These are phyloP conservation scores for Caradrina clavipalpis DNA, from an alignment of 2,888 invertebrate genomes.

Conservation along the genomic window DNA sequence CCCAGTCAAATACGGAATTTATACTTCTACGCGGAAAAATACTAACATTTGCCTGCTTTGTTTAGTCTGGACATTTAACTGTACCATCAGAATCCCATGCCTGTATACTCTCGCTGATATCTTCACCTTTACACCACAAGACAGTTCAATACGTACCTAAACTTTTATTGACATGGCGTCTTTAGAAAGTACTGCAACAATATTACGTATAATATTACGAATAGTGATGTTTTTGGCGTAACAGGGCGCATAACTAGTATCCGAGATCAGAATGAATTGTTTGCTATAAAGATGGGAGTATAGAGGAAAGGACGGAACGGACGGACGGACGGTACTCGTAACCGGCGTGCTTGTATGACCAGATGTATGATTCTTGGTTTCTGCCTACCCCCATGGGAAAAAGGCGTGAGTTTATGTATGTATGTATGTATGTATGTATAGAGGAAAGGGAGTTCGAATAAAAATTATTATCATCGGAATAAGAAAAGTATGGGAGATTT, in stretches of 20 bases:
- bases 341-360: no score
- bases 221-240: slow-evolving; percentile 25
- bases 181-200: slow-evolving; percentile 35
- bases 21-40: background rate
- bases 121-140: background rate
- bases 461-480: slow-evolving; percentile 41
- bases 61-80: slow-evolving; percentile 37
- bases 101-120: slow-evolving; percentile 1
- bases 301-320: slow-evolving; percentile 13
- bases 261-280: slow-evolving; percentile 26
- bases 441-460: slow-evolving; percentile 17
- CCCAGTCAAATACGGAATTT: background rate
- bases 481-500: slow-evolving; percentile 43
- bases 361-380: no score
- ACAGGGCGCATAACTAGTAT: slow-evolving; percentile 40
- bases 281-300: slow-evolving; percentile 32
- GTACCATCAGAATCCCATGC: background rate
- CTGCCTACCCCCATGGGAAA: no score
- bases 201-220: slow-evolving; percentile 21
- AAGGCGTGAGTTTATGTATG: no score
- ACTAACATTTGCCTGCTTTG: slow-evolving; percentile 18
- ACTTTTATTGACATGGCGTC: slow-evolving; percentile 19
- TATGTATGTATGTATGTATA: no score
- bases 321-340: no score
- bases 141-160: slow-evolving; percentile 7